Percentiles rank a stretch among this genome's conserved stretches.
These are phyloP conservation scores for Epizoanthus fatuus DNA, from an alignment of 92 coral and sea anemone genomes.

Conservation along the genomic window DNA sequence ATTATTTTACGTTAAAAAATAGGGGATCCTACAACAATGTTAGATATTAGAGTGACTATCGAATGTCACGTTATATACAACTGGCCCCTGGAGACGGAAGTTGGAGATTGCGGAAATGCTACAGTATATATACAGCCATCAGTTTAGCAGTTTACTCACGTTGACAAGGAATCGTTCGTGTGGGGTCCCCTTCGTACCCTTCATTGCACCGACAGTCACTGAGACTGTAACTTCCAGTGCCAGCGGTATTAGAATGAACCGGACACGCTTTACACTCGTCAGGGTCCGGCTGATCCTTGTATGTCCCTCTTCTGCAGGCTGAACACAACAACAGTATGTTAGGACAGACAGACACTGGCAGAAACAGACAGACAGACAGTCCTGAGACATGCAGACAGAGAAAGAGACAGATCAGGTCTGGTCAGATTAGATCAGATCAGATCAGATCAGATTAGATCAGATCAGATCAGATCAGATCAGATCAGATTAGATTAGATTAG, in stretches of 20 bases:
- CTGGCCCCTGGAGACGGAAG: background rate
- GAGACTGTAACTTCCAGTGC: slow-evolving; percentile 72
- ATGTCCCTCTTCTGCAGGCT: slow-evolving; percentile 86
- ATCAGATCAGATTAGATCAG: too few species aligned
- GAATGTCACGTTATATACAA: too few species aligned
- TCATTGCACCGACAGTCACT: slow-evolving; percentile 70
- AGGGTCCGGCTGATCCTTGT: slow-evolving; percentile 78
- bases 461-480: too few species aligned
- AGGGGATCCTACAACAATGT: too few species aligned
- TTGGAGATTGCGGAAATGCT: background rate
- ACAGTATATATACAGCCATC: background rate
- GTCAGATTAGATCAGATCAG: background rate
- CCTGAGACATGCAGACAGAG: background rate
- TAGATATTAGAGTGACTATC: too few species aligned
- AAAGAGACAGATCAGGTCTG: background rate
- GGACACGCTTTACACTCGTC: slow-evolving; percentile 85
- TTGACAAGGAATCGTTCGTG: slow-evolving; percentile 51
- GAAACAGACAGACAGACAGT: background rate
- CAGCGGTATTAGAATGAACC: slow-evolving; percentile 71
- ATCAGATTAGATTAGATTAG: too few species aligned
- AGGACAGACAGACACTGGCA: background rate
- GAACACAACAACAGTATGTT: background rate
- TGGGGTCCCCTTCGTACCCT: slow-evolving; percentile 89
- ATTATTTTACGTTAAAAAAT: too few species aligned
- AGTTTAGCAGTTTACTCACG: slow-evolving; percentile 54